Base-by-base conservation (phyloP, 2,113 vertebrate genomes). In the Anguilla japonica region DNA sequence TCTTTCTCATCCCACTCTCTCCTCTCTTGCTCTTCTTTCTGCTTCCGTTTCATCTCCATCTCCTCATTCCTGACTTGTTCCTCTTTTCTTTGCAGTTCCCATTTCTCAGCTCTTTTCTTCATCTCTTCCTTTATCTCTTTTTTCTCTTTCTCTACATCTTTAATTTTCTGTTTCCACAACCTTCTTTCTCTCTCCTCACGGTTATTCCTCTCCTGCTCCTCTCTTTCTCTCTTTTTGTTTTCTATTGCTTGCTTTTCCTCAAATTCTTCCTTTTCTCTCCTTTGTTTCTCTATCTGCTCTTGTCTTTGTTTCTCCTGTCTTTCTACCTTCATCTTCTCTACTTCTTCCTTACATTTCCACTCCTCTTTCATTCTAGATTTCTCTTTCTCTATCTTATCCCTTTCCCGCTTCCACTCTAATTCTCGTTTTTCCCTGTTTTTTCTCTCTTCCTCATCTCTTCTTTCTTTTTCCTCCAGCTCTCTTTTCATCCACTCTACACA, bases 401-500 rank as follows among this genome's bases (percentile, higher is more conserved):
- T 41, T 80, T 46, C 85, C 29, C 41, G 34, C 15, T 85, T 41
- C 60, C 56, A 4, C 57, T 34, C 3, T 34, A 20, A 46, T 13
- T 41, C 13, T 39, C 53, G 26, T n/a, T 20, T 78, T 39, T 84
- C 22, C 40, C 18, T 88, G 0, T 4, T 88, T 0, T 15, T 67
- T 16, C 3, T 81, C 0, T 88, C 57, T 5, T 91, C 87, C 14
- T 83, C 79, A 50, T 85, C 29, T 81, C 83, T 89, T 46, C 15
- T 57, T 34, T 91, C 29, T 63, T 53, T 85, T 43, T 85, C 84
- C 5, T 26, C 26, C 71, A 39, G 20, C 79, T 90, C 67, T 1
- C 83, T 83, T 83, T 29, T 86, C 15, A 86, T 34, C 4, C n/a
- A 85, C 26, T 86, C 87, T n/a, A 84, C 46, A 15, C 86, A n/a